Conservation (phyloP, 2,113 vertebrate species). For the Saguinus midas region DNA sequence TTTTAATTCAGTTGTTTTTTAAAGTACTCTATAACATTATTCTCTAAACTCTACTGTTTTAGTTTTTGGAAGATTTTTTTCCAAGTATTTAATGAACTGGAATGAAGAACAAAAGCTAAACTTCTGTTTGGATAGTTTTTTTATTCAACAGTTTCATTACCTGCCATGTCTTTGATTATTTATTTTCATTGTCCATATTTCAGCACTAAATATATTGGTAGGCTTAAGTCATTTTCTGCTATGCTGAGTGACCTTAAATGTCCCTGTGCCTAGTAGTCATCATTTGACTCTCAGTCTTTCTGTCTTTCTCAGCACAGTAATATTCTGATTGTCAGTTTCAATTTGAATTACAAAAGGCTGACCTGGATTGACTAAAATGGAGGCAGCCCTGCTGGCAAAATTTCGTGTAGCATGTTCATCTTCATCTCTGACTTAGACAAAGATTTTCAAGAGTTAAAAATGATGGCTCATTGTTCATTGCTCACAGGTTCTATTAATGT, state of each 20-base stretch:
- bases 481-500: not conserved
- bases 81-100: not conserved
- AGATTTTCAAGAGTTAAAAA: not conserved
- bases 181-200: not conserved
- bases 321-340: not conserved
- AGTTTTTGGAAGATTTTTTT: not conserved
- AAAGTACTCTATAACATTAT: not conserved
- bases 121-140: not conserved
- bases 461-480: not conserved
- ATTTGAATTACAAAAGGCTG: not conserved
- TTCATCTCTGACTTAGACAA: not conserved
- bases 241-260: not conserved
- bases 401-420: not conserved
- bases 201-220: not conserved
- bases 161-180: not conserved
- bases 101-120: not conserved
- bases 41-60: not conserved
- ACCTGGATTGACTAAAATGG: not conserved
- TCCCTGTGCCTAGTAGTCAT: not conserved
- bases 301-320: not conserved
- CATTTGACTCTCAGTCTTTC: not conserved
- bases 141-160: not conserved
- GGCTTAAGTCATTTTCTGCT: not conserved
- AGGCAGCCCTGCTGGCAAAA: not conserved
- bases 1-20: not conserved